Conservation (phyloP, 2,113 vertebrate genomes). For the Polyodon spathula region DNA sequence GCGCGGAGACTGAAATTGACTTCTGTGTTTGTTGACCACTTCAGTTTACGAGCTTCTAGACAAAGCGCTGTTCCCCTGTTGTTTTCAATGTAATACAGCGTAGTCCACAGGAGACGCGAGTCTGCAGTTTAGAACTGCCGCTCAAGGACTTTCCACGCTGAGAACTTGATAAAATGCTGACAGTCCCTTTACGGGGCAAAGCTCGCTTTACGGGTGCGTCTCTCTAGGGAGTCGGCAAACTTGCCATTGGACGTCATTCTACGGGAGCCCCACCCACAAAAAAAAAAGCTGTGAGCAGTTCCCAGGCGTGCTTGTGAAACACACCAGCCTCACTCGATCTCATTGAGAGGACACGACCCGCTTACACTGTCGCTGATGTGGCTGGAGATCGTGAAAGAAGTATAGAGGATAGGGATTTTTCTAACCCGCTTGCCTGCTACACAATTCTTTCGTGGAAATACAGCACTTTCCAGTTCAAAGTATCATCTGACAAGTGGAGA, state of each 20-base stretch:
- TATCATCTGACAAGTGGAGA: conserved; percentile 7
- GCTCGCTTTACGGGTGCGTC: background rate
- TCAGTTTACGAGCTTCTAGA: too few relatives aligned
- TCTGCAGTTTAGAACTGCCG: too few relatives aligned
- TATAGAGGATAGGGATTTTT: background rate
- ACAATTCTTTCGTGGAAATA: background rate
- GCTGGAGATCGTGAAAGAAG: background rate
- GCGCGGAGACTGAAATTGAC: too few relatives aligned
- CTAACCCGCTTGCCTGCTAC: background rate
- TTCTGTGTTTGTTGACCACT: too few relatives aligned
- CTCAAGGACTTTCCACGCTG: background rate
- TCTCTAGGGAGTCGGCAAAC: conserved; percentile 3
- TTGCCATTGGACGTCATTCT: conserved; percentile 22
- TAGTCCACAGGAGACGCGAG: too few relatives aligned
- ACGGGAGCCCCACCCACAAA: conserved; percentile 24
- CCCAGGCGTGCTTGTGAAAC: background rate
- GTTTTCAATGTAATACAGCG: too few relatives aligned
- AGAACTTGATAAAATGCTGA: background rate
- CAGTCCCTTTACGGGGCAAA: background rate
- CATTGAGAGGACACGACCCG: background rate
- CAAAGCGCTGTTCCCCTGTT: too few relatives aligned
- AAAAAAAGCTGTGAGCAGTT: background rate
- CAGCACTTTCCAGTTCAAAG: conserved; percentile 3
- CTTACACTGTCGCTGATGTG: background rate
- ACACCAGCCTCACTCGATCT: conserved; percentile 6